Percentiles rank a stretch among this genome's conserved stretches.
phyloP scores from a whole-genome alignment of 2,113 vertebrate genomes.

The Columba janthina region DNA sequence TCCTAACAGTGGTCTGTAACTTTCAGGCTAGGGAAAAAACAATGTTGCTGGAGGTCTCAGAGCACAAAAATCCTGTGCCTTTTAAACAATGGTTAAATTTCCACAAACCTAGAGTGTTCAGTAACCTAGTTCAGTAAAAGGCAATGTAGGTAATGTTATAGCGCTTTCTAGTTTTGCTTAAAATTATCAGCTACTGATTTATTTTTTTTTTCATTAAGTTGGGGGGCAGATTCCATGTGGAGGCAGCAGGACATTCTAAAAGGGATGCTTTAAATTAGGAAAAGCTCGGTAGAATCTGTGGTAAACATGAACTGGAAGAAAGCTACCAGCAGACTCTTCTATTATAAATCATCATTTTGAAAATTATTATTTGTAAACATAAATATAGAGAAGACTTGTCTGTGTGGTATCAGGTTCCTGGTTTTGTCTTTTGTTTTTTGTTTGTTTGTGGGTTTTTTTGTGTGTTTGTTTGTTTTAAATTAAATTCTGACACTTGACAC shows the following conservation, averaged over 20 bases:
- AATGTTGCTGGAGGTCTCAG: too few species aligned
- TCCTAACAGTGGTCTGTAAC: too few species aligned
- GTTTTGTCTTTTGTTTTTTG: neutral
- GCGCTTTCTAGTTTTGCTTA: too few species aligned
- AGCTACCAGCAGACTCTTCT: conserved; percentile 64
- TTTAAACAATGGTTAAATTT: too few species aligned
- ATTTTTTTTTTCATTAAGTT: conserved; percentile 35
- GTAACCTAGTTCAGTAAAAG: too few species aligned
- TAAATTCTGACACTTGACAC: conserved; percentile 62
- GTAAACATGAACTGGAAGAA: conserved; percentile 64
- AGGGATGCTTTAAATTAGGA: conserved; percentile 47
- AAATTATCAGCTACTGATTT: neutral
- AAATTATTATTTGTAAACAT: conserved; percentile 66
- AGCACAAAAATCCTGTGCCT: too few species aligned
- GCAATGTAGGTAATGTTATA: too few species aligned
- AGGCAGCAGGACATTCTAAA: conserved; percentile 20
- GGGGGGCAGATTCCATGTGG: neutral
- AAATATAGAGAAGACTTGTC: conserved; percentile 55
- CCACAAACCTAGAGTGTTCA: too few species aligned
- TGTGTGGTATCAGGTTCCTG: conserved; percentile 72
- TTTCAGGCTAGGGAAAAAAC: too few species aligned
- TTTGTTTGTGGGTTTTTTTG: too few species aligned
- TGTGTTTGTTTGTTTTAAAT: neutral
- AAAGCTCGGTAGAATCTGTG: conserved; percentile 50
- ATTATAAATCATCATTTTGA: conserved; percentile 41